Percentiles rank a stretch among this genome's conserved stretches.
These are phyloP conservation scores for Zaprionus inermis DNA, from an alignment of 1,140 invertebrate species.

Conservation along the genomic window DNA sequence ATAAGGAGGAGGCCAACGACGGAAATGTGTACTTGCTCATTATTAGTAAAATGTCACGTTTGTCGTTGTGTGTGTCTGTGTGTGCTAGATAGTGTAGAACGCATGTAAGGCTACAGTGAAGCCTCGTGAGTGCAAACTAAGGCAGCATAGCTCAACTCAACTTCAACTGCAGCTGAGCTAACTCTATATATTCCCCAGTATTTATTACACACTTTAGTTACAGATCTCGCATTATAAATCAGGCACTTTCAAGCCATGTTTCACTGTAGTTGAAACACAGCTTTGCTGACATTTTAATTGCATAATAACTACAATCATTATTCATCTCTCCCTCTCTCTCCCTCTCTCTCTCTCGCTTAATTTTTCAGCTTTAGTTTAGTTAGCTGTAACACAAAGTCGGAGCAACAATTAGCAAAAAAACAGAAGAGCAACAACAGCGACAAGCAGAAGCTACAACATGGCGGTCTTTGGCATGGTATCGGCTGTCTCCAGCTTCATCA, in stretches of 20 bases:
- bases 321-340: conserved; percentile 11
- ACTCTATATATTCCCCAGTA: not conserved
- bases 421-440: conserved; percentile 31
- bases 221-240: not conserved
- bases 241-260: not conserved
- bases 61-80: conserved; percentile 18
- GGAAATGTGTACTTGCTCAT: conserved; percentile 56
- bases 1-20: conserved; percentile 57
- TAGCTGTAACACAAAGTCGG: conserved; percentile 23
- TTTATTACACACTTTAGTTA: not conserved
- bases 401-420: conserved; percentile 5
- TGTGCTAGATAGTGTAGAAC: conserved; percentile 63
- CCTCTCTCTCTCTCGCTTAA: not conserved
- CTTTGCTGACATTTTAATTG: conserved; percentile 27
- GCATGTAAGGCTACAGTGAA: conserved; percentile 21
- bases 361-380: conserved; percentile 42
- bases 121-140: not conserved
- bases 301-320: conserved; percentile 25
- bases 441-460: conserved; percentile 86
- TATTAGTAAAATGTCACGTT: conserved; percentile 71
- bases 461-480: conserved; percentile 92
- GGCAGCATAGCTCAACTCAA: not conserved
- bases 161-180: not conserved
- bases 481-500: conserved; percentile 93
- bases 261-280: conserved; percentile 6